Base-by-base conservation (phyloP, 2,797 vertebrate species). In the Sebastes elongatus region DNA sequence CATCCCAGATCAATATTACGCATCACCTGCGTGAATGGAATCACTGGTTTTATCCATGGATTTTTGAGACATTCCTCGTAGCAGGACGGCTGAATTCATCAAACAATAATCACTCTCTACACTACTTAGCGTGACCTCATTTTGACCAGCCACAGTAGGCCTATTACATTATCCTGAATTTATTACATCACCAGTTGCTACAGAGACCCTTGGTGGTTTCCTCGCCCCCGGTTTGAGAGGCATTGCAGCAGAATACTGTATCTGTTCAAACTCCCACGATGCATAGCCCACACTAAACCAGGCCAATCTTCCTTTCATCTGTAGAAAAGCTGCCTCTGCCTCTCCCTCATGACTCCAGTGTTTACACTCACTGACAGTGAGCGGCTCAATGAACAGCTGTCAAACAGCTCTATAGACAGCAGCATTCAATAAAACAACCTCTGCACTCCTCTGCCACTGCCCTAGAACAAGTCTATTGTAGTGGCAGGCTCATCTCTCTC, bases 311-410 rank as follows among this genome's bases (percentile, higher is more conserved):
- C 70, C 81, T 89, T 86, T 90, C 77, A 88, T 89, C 79, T 80
- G 81, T 56, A 28, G 80, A 81, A 80, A 77, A 75, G 82, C 81
- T 85, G 80, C 71, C 52, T 78, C 42, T 63, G 71, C 59, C 25
- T 74, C 71, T 89, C 86, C 81, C 88, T 76, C 56, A 30, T 81
- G 88, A 78, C 81, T 86, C 67, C 28, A 35, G 67, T 86, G 85
- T 87, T 86, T 86, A 81, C 79, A 56, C 78, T 84, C 76, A 78
- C 32, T 62, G 78, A 72, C 76, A 84, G 82, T 30, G 71, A 82
- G 74, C 74, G 9, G 76, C 84, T 90, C 80, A 81, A 72, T 88
- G 77, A 86, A 81, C 84, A 84, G 83, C 80, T 82, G 86, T 80
- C 81, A 81, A 81, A 81, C 85, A 80, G 78, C 78, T 87, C 80